phyloP scores from a whole-genome alignment of 1,140 invertebrate species.

The Zaprionus camerounensis region DNA sequence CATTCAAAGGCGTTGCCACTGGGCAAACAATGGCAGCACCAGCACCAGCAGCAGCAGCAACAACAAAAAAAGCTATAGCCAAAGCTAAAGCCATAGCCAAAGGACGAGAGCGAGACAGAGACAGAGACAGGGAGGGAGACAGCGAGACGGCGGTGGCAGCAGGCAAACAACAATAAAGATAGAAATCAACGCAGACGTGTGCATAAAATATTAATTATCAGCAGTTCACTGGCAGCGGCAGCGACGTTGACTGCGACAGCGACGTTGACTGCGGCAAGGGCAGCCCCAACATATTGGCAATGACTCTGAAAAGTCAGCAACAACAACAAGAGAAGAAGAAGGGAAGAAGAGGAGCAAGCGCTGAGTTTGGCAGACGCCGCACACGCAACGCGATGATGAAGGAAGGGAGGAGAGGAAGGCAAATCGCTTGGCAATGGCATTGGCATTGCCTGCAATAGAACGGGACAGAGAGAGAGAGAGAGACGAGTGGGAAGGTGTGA shows the following conservation, averaged over 20 bases:
- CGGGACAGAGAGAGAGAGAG: background rate
- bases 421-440: conserved; percentile 65
- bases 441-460: conserved; percentile 20
- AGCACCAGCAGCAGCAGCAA: conserved; percentile 7
- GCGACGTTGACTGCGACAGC: background rate
- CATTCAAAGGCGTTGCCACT: conserved; percentile 72
- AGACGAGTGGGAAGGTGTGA: background rate
- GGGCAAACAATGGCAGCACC: conserved; percentile 63
- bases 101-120: conserved; percentile 8
- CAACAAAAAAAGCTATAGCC: conserved; percentile 18
- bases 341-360: conserved; percentile 13
- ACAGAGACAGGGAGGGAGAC: conserved; percentile 4
- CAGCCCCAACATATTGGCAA: conserved; percentile 65
- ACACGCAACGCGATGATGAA: conserved; percentile 46
- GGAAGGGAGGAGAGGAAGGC: conserved; percentile 8
- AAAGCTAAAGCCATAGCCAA: conserved; percentile 28
- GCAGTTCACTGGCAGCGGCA: conserved; percentile 65
- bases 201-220: conserved; percentile 84
- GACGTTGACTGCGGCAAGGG: conserved; percentile 30
- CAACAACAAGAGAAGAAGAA: background rate
- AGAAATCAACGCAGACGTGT: conserved; percentile 83
- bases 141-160: conserved; percentile 30
- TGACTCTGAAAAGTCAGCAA: conserved; percentile 63
- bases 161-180: conserved; percentile 81
- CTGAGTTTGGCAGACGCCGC: conserved; percentile 60